Evolutionary conservation across 2,797 vertebrate species (phyloP).

Genomic region (Anguilla pacifica): DNA sequence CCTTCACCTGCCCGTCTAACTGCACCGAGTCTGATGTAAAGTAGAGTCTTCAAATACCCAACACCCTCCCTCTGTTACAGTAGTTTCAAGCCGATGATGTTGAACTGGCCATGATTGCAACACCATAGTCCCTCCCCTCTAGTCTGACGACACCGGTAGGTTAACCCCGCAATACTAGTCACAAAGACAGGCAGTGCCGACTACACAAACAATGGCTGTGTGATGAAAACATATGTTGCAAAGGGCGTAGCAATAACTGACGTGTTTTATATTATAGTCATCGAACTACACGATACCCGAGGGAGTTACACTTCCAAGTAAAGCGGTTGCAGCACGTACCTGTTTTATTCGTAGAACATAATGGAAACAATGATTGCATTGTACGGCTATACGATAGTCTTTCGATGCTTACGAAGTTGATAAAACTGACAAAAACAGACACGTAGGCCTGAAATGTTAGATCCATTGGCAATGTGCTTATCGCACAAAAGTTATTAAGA

Average conservation of each 20-base stretch:
- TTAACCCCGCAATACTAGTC: slow-evolving; percentile 42
- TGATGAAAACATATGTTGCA: slow-evolving; percentile 30
- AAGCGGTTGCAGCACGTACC: too few species aligned
- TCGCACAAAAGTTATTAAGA: slow-evolving; percentile 8
- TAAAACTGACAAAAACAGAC: neutral
- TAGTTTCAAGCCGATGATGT: slow-evolving; percentile 56
- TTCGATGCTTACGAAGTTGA: neutral
- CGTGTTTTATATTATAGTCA: slow-evolving; percentile 11
- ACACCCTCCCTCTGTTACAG: slow-evolving; percentile 49
- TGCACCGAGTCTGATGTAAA: slow-evolving; percentile 42
- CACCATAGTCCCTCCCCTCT: slow-evolving; percentile 54
- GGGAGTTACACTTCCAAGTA: neutral
- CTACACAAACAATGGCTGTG: slow-evolving; percentile 25
- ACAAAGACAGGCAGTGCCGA: slow-evolving; percentile 27
- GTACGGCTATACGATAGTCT: neutral
- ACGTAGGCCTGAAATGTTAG: neutral
- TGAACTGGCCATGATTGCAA: slow-evolving; percentile 60
- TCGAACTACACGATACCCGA: neutral
- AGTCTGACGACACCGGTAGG: slow-evolving; percentile 57
- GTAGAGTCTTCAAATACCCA: slow-evolving; percentile 50
- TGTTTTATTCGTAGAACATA: neutral
- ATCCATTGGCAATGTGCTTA: neutral
- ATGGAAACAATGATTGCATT: neutral
- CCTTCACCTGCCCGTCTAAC: slow-evolving; percentile 47
- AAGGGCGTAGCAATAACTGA: slow-evolving; percentile 21